Evolutionary conservation across 1,140 invertebrate genomes (phyloP).

Genomic region (Aphaenogaster rudis): DNA sequence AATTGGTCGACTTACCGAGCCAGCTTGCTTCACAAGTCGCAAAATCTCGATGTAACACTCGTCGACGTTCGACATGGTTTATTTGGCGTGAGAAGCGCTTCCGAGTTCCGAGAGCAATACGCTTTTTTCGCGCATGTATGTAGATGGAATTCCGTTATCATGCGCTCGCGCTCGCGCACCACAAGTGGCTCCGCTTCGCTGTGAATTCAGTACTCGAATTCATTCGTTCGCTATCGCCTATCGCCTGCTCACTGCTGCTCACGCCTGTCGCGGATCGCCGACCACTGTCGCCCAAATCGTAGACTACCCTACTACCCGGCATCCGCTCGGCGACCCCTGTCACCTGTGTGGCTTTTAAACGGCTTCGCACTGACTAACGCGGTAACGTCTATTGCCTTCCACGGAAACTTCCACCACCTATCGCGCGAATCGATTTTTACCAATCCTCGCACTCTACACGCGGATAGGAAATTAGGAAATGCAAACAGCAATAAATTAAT

Average conservation of each 20-base stretch:
- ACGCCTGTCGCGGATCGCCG: too few relatives aligned
- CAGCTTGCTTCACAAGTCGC: constrained; percentile 87
- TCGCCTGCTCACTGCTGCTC: too few relatives aligned
- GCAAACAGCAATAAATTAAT: too few relatives aligned
- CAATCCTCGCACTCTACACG: neutral
- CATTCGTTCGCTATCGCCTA: neutral
- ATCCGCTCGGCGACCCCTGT: too few relatives aligned
- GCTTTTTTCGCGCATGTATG: too few relatives aligned
- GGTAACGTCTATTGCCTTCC: neutral
- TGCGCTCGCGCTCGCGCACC: neutral
- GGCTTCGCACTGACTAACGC: neutral
- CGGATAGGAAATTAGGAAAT: too few relatives aligned
- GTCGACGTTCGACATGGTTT: constrained; percentile 81
- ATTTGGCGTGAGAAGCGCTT: neutral
- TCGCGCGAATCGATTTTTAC: neutral
- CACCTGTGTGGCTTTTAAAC: neutral
- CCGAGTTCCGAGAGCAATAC: too few relatives aligned
- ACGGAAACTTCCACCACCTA: neutral
- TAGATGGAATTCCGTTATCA: neutral
- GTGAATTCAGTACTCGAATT: neutral
- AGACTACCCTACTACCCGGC: too few relatives aligned
- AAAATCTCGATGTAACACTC: constrained; percentile 86
- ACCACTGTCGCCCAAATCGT: too few relatives aligned
- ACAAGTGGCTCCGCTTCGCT: neutral
- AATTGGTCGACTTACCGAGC: constrained; percentile 72